Evolutionary conservation across 1,140 invertebrate genomes (phyloP).

Genomic region (Drosophila erecta): DNA sequence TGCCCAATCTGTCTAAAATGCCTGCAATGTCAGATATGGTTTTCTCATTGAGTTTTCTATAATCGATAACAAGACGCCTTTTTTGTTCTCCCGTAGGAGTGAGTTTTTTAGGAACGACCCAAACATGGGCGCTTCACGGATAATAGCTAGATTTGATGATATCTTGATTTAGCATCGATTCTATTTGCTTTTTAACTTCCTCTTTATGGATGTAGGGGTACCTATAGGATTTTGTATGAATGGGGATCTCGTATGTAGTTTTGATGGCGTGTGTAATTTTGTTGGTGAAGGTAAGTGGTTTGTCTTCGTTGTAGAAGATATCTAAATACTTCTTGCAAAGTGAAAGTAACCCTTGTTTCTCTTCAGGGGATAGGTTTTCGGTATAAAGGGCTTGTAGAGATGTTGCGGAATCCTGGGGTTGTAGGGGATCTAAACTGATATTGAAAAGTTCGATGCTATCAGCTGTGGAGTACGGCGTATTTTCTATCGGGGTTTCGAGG

Average conservation of each 20-base stretch:
- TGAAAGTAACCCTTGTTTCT: conserved; percentile 1
- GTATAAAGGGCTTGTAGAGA: background rate
- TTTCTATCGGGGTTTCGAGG: too few species aligned
- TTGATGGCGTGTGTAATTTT: conserved; percentile 19
- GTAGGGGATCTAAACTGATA: background rate
- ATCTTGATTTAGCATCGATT: conserved; percentile 16
- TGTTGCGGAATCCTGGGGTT: background rate
- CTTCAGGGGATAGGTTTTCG: background rate
- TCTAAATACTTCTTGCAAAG: conserved; percentile 5
- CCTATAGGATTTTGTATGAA: conserved; percentile 22
- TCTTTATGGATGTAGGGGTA: conserved; percentile 26
- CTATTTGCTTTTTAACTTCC: conserved; percentile 23
- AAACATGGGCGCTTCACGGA: conserved; percentile 9
- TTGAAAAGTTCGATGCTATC: background rate
- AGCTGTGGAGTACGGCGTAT: too few species aligned
- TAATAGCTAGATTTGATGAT: conserved; percentile 19
- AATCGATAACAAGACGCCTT: conserved; percentile 17
- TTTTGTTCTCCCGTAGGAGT: conserved; percentile 7
- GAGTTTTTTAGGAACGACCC: conserved; percentile 19
- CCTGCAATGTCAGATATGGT: background rate
- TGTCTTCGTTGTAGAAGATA: background rate
- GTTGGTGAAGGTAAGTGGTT: conserved; percentile 2
- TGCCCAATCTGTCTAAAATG: too few species aligned
- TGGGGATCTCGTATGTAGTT: conserved; percentile 16
- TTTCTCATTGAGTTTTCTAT: conserved; percentile 13